Percentiles rank a stretch among this genome's conserved stretches.
phyloP scores from a whole-genome alignment of 92 coral and sea anemone genomes.

The Zoanthus sociatus region DNA sequence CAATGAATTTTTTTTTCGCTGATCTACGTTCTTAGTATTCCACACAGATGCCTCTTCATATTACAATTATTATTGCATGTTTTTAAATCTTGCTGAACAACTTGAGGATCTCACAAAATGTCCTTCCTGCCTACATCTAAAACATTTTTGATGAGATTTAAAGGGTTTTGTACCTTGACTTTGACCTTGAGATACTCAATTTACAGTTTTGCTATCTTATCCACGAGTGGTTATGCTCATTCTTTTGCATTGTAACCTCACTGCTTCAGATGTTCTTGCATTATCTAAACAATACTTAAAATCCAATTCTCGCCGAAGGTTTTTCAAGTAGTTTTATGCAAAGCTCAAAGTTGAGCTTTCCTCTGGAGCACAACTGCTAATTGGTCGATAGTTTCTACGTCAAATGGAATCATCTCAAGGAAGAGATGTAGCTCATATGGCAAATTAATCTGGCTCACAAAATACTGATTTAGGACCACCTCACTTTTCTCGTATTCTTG shows the following conservation, averaged over 20 bases:
- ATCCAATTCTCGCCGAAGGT: no score
- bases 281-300: no score
- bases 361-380: slow-evolving; percentile 34
- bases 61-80: no score
- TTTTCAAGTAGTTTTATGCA: slow-evolving; percentile 43
- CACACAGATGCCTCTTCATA: slow-evolving; percentile 40
- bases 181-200: no score
- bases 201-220: no score
- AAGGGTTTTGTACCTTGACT: neutral
- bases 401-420: slow-evolving; percentile 40
- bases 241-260: neutral
- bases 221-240: neutral
- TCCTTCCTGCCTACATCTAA: slow-evolving; percentile 36
- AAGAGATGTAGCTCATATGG: slow-evolving; percentile 67
- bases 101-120: slow-evolving; percentile 18
- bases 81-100: neutral
- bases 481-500: no score
- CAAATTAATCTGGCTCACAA: slow-evolving; percentile 55
- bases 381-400: slow-evolving; percentile 23
- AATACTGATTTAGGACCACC: slow-evolving; percentile 56
- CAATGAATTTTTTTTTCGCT: neutral
- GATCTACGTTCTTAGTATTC: slow-evolving; percentile 25
- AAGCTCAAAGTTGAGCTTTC: slow-evolving; percentile 38
- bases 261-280: no score
- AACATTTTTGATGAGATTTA: slow-evolving; percentile 31